Percentiles rank a stretch among this genome's conserved stretches.
phyloP scores from a whole-genome alignment of 2,888 invertebrate species.

The Coremacera marginata region DNA sequence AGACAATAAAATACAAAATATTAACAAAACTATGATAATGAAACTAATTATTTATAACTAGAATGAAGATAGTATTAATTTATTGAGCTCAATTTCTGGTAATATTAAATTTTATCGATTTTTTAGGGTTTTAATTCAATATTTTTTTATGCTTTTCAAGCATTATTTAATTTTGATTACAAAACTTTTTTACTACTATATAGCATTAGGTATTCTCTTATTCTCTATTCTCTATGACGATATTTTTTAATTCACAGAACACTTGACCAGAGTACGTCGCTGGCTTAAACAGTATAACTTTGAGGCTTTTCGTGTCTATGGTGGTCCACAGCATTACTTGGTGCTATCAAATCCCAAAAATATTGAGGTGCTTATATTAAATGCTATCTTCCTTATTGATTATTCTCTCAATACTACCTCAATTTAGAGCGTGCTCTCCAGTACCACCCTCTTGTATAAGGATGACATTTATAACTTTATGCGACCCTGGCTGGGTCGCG shows the following conservation, averaged over 20 bases:
- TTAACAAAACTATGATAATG: not conserved
- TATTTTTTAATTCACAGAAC: slow-evolving; percentile 38
- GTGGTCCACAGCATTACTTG: slow-evolving; percentile 48
- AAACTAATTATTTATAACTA: not conserved
- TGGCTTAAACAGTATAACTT: slow-evolving; percentile 45
- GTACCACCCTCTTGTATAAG: slow-evolving; percentile 69
- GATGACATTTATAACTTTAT: slow-evolving; percentile 63
- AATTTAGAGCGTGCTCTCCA: slow-evolving; percentile 56
- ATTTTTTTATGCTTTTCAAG: too few relatives aligned
- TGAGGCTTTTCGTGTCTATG: slow-evolving; percentile 47
- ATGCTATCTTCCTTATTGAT: not conserved
- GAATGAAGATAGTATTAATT: too few relatives aligned
- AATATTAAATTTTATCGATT: too few relatives aligned
- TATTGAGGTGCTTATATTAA: slow-evolving; percentile 48
- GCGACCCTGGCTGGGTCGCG: slow-evolving; percentile 69
- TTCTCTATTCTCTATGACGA: too few relatives aligned
- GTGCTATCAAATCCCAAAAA: slow-evolving; percentile 46
- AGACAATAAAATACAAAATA: not conserved
- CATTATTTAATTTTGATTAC: not conserved
- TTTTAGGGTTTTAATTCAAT: too few relatives aligned
- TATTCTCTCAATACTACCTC: not conserved
- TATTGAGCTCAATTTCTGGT: too few relatives aligned
- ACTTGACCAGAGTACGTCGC: slow-evolving; percentile 38
- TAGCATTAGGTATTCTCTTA: too few relatives aligned
- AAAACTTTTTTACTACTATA: too few relatives aligned